Evolutionary conservation across 2,797 vertebrate species (phyloP).

Genomic region (Cynodonichthys magdalenae): DNA sequence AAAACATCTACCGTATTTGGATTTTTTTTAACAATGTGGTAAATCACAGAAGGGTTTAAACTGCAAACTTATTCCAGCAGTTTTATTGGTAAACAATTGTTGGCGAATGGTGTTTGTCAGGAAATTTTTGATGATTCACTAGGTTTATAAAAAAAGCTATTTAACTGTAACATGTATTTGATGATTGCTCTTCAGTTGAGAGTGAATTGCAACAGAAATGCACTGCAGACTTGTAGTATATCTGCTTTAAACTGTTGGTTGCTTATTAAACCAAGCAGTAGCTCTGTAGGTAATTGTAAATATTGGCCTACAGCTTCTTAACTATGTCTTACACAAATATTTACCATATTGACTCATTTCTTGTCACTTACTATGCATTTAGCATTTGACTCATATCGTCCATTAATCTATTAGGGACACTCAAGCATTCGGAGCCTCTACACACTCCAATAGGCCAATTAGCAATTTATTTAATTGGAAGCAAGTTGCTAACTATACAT

Average conservation of each 20-base stretch:
- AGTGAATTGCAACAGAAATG: no score
- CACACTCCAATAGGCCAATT: slow-evolving; percentile 54
- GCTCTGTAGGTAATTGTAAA: slow-evolving; percentile 56
- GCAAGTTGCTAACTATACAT: slow-evolving; percentile 52
- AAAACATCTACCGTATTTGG: no score
- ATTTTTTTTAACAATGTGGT: no score
- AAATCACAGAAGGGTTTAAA: no score
- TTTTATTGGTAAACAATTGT: background rate
- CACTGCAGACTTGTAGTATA: slow-evolving; percentile 16
- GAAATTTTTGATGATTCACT: no score
- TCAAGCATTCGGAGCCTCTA: slow-evolving; percentile 52
- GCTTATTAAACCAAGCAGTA: slow-evolving; percentile 51
- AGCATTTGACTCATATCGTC: slow-evolving; percentile 72
- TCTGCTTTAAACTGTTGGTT: slow-evolving; percentile 39
- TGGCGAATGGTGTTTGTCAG: no score
- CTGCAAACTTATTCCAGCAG: no score
- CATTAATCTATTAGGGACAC: slow-evolving; percentile 78
- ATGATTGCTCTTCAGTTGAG: no score
- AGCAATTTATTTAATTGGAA: slow-evolving; percentile 60
- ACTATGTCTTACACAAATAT: slow-evolving; percentile 69
- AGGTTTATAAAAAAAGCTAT: no score
- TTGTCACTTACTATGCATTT: slow-evolving; percentile 73
- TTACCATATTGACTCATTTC: slow-evolving; percentile 72
- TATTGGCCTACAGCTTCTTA: slow-evolving; percentile 68
- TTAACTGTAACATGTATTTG: no score